phyloP scores from a whole-genome alignment of 2,888 invertebrate species.

The Drosophila conformis region DNA sequence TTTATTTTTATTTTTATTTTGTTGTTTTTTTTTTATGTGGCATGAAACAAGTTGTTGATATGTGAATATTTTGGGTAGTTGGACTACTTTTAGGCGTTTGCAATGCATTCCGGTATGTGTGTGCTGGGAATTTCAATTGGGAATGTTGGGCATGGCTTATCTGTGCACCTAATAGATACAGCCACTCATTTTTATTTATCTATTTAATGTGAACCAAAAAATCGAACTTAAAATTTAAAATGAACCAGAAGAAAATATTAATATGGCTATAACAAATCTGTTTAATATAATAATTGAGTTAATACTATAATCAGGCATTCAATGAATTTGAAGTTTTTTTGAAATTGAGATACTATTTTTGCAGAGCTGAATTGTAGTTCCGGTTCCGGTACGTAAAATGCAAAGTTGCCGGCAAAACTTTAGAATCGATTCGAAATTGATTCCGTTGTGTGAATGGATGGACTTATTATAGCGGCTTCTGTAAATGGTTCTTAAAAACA shows the following conservation, averaged over 20 bases:
- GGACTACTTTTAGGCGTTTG: constrained; percentile 31
- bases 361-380: background rate
- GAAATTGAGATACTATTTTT: background rate
- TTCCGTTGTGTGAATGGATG: background rate
- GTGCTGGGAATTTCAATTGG: background rate
- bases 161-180: background rate
- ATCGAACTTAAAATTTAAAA: background rate
- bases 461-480: background rate
- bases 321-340: background rate
- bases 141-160: background rate
- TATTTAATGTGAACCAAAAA: background rate
- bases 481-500: fast-evolving
- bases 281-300: background rate
- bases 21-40: constrained; percentile 53
- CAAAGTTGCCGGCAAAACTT: background rate
- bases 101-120: constrained; percentile 19
- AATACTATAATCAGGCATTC: background rate
- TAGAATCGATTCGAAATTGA: background rate
- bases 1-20: constrained; percentile 46
- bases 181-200: background rate
- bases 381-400: background rate
- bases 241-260: background rate
- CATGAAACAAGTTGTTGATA: constrained; percentile 56
- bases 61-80: constrained; percentile 31
- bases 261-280: background rate